phyloP scores from a whole-genome alignment of 2,797 vertebrate species.

The Dromococcyx pavoninus region DNA sequence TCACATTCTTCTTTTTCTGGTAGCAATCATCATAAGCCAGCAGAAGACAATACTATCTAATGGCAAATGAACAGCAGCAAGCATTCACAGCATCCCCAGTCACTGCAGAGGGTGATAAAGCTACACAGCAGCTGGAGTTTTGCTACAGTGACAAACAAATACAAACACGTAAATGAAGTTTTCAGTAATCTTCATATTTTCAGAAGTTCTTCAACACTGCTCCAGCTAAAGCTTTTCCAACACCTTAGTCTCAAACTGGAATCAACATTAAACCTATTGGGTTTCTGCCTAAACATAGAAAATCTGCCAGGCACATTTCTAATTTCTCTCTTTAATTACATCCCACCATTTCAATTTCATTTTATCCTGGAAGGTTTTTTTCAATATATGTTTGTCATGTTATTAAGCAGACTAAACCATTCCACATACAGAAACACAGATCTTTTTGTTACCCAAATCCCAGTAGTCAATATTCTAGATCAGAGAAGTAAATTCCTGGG shows the following conservation, averaged over 20 bases:
- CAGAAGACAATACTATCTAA: background rate
- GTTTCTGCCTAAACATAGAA: slow-evolving; percentile 41
- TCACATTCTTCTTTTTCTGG: background rate
- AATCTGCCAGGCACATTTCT: slow-evolving; percentile 19
- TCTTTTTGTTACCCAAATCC: slow-evolving; percentile 14
- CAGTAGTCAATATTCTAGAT: slow-evolving; percentile 14
- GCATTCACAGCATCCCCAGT: background rate
- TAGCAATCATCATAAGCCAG: background rate
- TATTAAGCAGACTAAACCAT: background rate
- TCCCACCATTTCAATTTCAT: slow-evolving; percentile 13
- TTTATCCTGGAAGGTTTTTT: slow-evolving; percentile 2
- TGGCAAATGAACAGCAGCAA: background rate
- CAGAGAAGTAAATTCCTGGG: background rate
- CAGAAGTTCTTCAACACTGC: background rate
- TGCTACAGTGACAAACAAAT: slow-evolving; percentile 30
- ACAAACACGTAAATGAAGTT: background rate
- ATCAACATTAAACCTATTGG: slow-evolving; percentile 41
- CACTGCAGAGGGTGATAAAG: background rate
- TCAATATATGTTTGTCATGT: background rate
- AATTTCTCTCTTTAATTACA: slow-evolving; percentile 44
- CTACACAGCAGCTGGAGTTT: slow-evolving; percentile 16
- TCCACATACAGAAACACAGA: background rate
- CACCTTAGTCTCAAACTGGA: slow-evolving; percentile 44
- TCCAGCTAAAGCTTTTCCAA: slow-evolving; percentile 14
- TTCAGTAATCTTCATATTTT: background rate